These are phyloP conservation scores for Cyclophora albipunctata DNA, from an alignment of 2,888 invertebrate genomes.

Conservation along the genomic window DNA sequence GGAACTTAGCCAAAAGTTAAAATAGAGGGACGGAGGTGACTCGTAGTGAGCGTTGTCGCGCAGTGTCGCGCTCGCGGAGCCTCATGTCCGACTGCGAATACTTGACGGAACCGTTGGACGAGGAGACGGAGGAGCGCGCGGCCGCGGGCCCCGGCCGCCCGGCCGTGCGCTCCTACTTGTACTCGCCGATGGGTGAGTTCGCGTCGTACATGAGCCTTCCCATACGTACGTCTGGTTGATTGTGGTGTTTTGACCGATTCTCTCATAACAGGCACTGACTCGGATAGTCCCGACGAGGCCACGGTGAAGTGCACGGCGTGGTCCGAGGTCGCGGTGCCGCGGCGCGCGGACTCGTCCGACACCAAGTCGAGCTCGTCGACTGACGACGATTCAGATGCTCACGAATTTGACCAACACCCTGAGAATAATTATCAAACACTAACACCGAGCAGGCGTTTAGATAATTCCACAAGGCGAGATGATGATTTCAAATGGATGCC, in stretches of 20 bases:
- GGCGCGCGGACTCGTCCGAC: slow-evolving; percentile 56
- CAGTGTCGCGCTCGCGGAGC: slow-evolving; percentile 67
- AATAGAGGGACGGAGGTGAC: slow-evolving; percentile 69
- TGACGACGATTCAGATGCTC: slow-evolving; percentile 56
- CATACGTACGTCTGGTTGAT: slow-evolving; percentile 3
- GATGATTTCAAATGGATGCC: slow-evolving; percentile 82
- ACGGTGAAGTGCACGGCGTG: slow-evolving; percentile 75
- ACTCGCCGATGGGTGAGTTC: slow-evolving; percentile 72
- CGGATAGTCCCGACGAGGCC: slow-evolving; percentile 78
- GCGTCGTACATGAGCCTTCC: slow-evolving; percentile 42
- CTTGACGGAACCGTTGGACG: slow-evolving; percentile 66
- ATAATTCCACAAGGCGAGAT: slow-evolving; percentile 78
- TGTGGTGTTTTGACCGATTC: slow-evolving; percentile 34
- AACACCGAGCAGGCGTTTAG: slow-evolving; percentile 58
- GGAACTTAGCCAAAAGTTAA: slow-evolving; percentile 69
- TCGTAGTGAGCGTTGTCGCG: slow-evolving; percentile 63
- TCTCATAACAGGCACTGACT: slow-evolving; percentile 74
- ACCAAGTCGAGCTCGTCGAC: slow-evolving; percentile 53
- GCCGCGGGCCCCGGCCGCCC: slow-evolving; percentile 60
- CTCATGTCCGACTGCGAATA: slow-evolving; percentile 73
- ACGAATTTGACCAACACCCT: slow-evolving; percentile 71
- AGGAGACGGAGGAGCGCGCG: slow-evolving; percentile 62
- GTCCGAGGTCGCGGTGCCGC: slow-evolving; percentile 60
- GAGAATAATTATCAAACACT: slow-evolving; percentile 76
- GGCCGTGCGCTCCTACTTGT: slow-evolving; percentile 73